phyloP scores from a whole-genome alignment of 2,888 invertebrate genomes.

The Arrhopalites spinosus region DNA sequence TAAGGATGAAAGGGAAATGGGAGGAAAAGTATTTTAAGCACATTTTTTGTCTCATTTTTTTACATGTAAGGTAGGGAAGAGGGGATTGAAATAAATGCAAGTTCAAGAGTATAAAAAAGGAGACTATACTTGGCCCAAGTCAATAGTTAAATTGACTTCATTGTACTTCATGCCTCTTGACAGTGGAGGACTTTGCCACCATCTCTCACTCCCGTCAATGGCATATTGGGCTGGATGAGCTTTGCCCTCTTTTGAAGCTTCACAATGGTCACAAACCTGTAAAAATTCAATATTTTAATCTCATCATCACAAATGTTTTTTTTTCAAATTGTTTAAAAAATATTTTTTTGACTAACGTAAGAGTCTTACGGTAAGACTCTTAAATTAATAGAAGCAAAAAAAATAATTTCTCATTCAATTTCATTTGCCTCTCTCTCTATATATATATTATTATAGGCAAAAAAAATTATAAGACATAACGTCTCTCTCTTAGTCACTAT shows the following conservation, averaged over 20 bases:
- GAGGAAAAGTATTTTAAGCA: not conserved
- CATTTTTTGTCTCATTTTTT: not conserved
- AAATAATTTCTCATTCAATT: not conserved
- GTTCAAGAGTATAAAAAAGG: not conserved
- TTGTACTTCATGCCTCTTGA: conserved; percentile 97
- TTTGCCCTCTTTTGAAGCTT: conserved; percentile 73
- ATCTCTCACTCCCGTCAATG: conserved; percentile 92
- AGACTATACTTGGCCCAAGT: conserved; percentile 85
- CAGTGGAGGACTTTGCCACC: conserved; percentile 99
- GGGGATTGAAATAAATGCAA: no score
- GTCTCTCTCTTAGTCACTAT: no score
- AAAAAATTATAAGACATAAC: no score
- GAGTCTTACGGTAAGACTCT: no score
- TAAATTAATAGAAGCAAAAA: not conserved
- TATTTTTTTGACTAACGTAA: no score
- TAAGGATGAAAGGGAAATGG: no score
- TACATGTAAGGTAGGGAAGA: not conserved
- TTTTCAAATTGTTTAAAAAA: no score
- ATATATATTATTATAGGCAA: no score
- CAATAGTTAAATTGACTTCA: conserved; percentile 94
- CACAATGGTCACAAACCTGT: conserved; percentile 92
- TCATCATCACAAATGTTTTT: not conserved
- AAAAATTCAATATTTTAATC: conserved; percentile 45
- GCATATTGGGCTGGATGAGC: conserved; percentile 89
- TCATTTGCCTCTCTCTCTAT: not conserved